Conservation (phyloP, 2,888 invertebrate species). For the Sminthurinus aureus region DNA sequence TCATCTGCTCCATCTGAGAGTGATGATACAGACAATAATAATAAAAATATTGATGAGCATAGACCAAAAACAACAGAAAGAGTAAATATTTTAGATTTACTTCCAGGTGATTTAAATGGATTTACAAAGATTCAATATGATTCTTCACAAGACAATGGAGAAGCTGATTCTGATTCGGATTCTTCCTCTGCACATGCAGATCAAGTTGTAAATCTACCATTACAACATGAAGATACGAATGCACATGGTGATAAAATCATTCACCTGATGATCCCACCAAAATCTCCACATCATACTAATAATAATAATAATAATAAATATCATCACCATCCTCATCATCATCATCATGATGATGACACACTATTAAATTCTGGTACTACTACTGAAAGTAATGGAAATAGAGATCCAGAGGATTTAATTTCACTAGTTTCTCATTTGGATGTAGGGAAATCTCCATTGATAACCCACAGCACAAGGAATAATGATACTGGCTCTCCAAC, state of each 20-base stretch:
- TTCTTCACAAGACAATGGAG: background rate
- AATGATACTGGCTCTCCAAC: background rate
- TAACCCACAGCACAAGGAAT: background rate
- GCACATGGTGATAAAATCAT: constrained; percentile 12
- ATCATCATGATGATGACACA: background rate
- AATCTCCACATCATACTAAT: background rate
- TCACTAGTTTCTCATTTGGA: constrained; percentile 14
- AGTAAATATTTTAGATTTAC: constrained; percentile 57
- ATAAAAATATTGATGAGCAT: background rate
- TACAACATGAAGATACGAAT: background rate
- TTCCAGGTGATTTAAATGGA: constrained; percentile 55
- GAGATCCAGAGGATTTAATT: constrained; percentile 18
- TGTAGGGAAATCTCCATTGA: background rate
- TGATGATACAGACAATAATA: background rate
- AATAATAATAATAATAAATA: background rate
- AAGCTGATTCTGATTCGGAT: background rate
- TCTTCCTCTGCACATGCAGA: background rate
- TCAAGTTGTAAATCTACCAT: background rate
- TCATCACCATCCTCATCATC: background rate
- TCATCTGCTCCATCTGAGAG: background rate
- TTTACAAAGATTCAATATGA: constrained; percentile 54
- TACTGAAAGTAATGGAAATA: background rate
- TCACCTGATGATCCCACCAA: background rate
- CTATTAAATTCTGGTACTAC: background rate
- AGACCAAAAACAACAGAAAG: background rate